Evolutionary conservation across 1,140 invertebrate species (phyloP).

Genomic region (Holotrichia oblita): DNA sequence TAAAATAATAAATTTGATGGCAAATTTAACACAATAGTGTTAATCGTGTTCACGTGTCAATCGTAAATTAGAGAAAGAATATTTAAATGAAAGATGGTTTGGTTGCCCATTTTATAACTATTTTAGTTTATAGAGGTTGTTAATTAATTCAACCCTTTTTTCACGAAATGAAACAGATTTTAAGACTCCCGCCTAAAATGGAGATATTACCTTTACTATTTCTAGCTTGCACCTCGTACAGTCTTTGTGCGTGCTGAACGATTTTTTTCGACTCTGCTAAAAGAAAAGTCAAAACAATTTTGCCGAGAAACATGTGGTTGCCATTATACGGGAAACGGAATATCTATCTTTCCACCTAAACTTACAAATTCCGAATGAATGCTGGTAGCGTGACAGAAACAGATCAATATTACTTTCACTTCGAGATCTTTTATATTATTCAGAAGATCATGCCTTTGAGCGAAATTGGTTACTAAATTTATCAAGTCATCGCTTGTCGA

Average conservation of each 20-base stretch:
- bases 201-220: no score
- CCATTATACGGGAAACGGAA: neutral
- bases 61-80: no score
- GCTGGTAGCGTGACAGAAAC: neutral
- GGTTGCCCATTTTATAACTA: constrained; percentile 54
- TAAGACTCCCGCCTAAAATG: no score
- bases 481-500: neutral
- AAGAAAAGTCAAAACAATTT: neutral
- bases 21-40: no score
- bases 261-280: neutral
- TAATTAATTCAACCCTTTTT: no score
- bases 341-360: neutral
- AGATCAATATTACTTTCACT: constrained; percentile 12
- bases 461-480: neutral
- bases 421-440: constrained; percentile 8
- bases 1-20: no score
- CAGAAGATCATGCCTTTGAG: neutral
- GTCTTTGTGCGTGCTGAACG: neutral
- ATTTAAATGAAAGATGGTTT: constrained; percentile 30
- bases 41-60: no score
- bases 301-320: neutral
- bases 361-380: constrained; percentile 7
- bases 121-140: constrained; percentile 54
- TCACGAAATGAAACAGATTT: no score
- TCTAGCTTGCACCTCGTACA: no score